Evolutionary conservation across 2,888 invertebrate genomes (phyloP).

Genomic region (Merodon equestris): DNA sequence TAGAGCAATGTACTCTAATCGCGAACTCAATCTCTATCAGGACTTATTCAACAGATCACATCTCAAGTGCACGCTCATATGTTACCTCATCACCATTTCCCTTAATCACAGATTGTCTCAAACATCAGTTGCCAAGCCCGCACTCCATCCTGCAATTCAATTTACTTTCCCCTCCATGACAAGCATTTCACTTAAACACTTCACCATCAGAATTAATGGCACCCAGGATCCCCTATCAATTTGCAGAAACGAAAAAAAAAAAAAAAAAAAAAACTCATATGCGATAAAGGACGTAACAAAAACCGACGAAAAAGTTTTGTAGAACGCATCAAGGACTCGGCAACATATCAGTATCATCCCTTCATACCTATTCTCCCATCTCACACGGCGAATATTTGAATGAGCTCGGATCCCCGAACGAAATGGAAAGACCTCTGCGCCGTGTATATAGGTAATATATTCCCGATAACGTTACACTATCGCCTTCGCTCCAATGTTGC

Average conservation of each 20-base stretch:
- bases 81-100: conserved; percentile 7
- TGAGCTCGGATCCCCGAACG: conserved; percentile 14
- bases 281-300: no score
- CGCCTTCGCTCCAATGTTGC: conserved; percentile 33
- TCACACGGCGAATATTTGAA: conserved; percentile 19
- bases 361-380: conserved; percentile 37
- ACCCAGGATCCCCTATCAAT: conserved; percentile 53
- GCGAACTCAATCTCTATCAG: no score
- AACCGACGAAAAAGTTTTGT: no score
- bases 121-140: conserved; percentile 14
- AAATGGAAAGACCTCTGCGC: conserved; percentile 11
- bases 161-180: conserved; percentile 39
- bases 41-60: no score
- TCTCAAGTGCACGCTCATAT: background rate
- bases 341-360: conserved; percentile 46
- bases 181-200: conserved; percentile 41
- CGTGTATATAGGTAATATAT: conserved; percentile 38
- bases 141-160: conserved; percentile 33
- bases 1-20: no score
- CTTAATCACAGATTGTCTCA: conserved; percentile 2
- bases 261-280: conserved; percentile 1
- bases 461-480: conserved; percentile 52
- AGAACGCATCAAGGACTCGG: no score
- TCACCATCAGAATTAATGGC: conserved; percentile 40
- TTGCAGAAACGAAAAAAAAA: conserved; percentile 29